Evolutionary conservation across 35 echinoderm and acorn worm genomes (phyloP).

Genomic region (Lytechinus pictus): DNA sequence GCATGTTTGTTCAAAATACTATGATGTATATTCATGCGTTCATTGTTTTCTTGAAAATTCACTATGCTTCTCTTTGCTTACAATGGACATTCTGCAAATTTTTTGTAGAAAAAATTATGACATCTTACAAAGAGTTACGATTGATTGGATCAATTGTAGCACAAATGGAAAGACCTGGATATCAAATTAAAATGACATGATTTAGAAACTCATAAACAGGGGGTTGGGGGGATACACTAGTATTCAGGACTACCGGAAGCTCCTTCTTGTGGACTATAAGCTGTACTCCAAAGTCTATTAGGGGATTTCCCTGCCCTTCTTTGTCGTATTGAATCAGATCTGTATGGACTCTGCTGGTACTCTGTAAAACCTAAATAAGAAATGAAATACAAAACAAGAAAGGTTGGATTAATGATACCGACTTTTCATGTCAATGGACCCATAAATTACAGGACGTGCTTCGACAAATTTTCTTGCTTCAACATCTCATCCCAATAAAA

Average conservation of each 20-base stretch:
- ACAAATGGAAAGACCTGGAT: background rate
- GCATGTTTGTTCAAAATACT: too few relatives aligned
- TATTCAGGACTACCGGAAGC: conserved; percentile 50
- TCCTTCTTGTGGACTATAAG: conserved; percentile 68
- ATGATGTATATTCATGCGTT: too few relatives aligned
- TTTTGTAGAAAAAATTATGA: too few relatives aligned
- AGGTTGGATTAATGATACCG: too few relatives aligned
- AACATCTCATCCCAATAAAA: background rate
- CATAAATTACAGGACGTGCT: too few relatives aligned
- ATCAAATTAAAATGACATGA: background rate
- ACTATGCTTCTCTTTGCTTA: too few relatives aligned
- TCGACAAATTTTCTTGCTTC: too few relatives aligned
- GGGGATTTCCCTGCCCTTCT: conserved; percentile 46
- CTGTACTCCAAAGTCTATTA: conserved; percentile 67
- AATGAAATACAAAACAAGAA: background rate
- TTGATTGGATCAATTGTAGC: background rate
- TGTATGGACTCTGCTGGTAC: conserved; percentile 61
- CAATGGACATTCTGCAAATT: too few relatives aligned
- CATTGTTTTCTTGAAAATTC: too few relatives aligned
- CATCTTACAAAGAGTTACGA: too few relatives aligned
- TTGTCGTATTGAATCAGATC: conserved; percentile 40
- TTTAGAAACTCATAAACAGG: background rate
- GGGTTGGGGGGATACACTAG: background rate
- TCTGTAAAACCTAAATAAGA: conserved; percentile 35
- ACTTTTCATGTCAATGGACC: too few relatives aligned